Percentiles rank a stretch among this genome's conserved stretches.
Evolutionary conservation across 2,113 vertebrate species (phyloP).

Genomic region (Pangasianodon hypophthalmus): DNA sequence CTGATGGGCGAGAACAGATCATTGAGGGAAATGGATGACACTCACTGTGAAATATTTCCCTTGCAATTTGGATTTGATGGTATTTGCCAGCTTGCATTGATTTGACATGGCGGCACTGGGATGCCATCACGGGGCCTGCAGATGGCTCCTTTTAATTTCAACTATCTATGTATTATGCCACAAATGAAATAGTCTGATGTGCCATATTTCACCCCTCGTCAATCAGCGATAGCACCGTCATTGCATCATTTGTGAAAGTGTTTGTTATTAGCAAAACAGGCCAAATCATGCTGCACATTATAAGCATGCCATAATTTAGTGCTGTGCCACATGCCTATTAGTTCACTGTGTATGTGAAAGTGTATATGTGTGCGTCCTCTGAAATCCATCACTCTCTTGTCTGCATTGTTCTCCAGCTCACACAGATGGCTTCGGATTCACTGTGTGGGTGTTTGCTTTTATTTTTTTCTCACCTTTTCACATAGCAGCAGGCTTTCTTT

Average conservation of each 20-base stretch:
- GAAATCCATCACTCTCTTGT: constrained; percentile 9
- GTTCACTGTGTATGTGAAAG: constrained; percentile 25
- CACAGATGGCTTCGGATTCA: constrained; percentile 46
- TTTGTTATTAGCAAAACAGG: constrained; percentile 57
- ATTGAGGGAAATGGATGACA: constrained; percentile 58
- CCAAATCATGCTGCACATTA: constrained; percentile 44
- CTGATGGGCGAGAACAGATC: constrained; percentile 49
- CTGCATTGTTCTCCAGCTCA: constrained; percentile 63
- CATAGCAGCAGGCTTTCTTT: constrained; percentile 27
- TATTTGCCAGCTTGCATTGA: constrained; percentile 44
- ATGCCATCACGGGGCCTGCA: constrained; percentile 54
- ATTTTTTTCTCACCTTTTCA: constrained; percentile 22
- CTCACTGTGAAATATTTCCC: constrained; percentile 63
- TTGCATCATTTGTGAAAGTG: constrained; percentile 49
- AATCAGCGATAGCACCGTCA: constrained; percentile 52
- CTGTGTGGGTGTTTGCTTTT: constrained; percentile 27
- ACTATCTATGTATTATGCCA: constrained; percentile 58
- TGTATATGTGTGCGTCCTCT: not conserved
- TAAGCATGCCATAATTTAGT: constrained; percentile 36
- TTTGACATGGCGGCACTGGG: constrained; percentile 38
- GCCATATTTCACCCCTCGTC: constrained; percentile 61
- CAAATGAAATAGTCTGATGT: constrained; percentile 56
- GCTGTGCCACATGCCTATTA: constrained; percentile 5
- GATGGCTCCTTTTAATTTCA: constrained; percentile 63
- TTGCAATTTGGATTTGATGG: constrained; percentile 64